A percentile compares a stretch with the other conserved stretches of the same genome.
These are phyloP conservation scores for Oncorhynchus keta DNA, from an alignment of 2,113 vertebrate species.

Conservation along the genomic window DNA sequence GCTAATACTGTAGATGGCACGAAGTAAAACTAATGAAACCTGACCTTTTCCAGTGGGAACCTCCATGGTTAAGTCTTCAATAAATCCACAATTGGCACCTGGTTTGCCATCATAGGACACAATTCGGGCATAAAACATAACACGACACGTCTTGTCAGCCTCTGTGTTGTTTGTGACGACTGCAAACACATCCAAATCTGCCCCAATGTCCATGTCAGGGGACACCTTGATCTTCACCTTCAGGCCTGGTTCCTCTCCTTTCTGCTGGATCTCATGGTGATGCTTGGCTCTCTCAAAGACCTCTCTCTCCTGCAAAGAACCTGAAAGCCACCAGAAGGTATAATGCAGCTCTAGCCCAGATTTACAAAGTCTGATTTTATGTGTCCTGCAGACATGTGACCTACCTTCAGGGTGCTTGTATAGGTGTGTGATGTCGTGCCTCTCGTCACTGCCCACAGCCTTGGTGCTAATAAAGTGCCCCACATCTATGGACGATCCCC, in stretches of 20 bases:
- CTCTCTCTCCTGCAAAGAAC: conserved; percentile 80
- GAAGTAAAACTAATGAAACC: not conserved
- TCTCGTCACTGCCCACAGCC: conserved; percentile 76
- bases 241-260: conserved; percentile 68
- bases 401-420: conserved; percentile 91
- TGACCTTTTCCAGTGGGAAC: conserved; percentile 67
- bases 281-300: conserved; percentile 78
- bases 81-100: conserved; percentile 71
- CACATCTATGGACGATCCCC: conserved; percentile 61
- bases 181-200: conserved; percentile 79
- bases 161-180: conserved; percentile 72
- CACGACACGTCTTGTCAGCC: conserved; percentile 52
- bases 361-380: not conserved
- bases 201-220: conserved; percentile 77
- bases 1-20: too few relatives aligned
- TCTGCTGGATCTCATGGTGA: conserved; percentile 60
- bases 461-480: conserved; percentile 90
- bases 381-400: not conserved
- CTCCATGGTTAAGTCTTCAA: conserved; percentile 57
- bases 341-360: not conserved
- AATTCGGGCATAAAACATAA: conserved; percentile 73
- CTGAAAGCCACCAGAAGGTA: conserved; percentile 61
- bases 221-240: conserved; percentile 80
- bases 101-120: conserved; percentile 74
- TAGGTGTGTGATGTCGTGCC: conserved; percentile 87